Conservation (phyloP, 2,797 vertebrate species). For the Urosaurus nigricauda region DNA sequence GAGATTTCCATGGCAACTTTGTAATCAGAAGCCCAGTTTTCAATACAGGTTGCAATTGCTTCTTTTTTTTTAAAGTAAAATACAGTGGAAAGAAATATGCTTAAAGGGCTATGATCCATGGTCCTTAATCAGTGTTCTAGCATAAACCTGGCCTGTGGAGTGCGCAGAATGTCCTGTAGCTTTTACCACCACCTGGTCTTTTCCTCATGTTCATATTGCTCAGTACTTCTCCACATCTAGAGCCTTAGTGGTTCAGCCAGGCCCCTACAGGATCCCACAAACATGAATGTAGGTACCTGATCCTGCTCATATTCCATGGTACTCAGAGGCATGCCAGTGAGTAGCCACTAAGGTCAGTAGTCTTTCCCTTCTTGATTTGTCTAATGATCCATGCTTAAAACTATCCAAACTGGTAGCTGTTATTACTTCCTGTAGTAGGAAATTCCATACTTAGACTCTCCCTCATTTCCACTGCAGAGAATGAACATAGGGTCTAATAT, state of each 20-base stretch:
- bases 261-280: background rate
- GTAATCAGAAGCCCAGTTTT: constrained; percentile 3
- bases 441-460: background rate
- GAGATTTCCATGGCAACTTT: constrained; percentile 6
- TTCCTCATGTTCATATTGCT: too few species aligned
- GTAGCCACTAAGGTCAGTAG: background rate
- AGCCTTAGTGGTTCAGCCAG: background rate
- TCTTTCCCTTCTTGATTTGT: background rate
- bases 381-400: background rate
- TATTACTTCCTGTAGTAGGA: background rate
- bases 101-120: background rate
- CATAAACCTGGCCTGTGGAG: background rate
- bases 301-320: background rate
- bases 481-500: background rate
- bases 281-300: background rate
- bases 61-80: background rate
- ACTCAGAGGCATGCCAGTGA: background rate
- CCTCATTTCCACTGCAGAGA: background rate
- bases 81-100: background rate
- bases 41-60: background rate
- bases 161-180: background rate
- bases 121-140: background rate
- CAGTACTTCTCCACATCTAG: background rate
- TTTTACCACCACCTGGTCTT: background rate
- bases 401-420: background rate